phyloP scores from a whole-genome alignment of 2,888 invertebrate species.

The Erannis defoliaria region DNA sequence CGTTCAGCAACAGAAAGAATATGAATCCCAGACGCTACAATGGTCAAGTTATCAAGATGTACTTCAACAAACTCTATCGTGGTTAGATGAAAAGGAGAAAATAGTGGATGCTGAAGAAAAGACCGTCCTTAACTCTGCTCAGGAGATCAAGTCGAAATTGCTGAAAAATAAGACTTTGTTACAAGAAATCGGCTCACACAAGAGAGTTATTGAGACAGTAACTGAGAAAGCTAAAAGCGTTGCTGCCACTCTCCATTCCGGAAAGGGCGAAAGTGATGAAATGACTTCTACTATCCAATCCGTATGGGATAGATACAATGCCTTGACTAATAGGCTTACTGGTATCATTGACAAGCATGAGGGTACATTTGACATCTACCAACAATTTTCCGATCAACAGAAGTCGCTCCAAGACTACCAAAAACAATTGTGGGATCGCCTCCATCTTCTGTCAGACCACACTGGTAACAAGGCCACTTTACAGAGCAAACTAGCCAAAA shows the following conservation, averaged over 20 bases:
- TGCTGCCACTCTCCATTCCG: slow-evolving; percentile 85
- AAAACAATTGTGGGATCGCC: slow-evolving; percentile 95
- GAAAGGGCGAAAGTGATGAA: slow-evolving; percentile 86
- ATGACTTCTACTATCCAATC: slow-evolving; percentile 90
- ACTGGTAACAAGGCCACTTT: slow-evolving; percentile 95
- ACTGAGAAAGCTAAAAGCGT: slow-evolving; percentile 94
- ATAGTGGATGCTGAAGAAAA: slow-evolving; percentile 90
- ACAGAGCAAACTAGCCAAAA: slow-evolving; percentile 92
- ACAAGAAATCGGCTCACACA: slow-evolving; percentile 96
- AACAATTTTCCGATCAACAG: slow-evolving; percentile 94
- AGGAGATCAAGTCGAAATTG: slow-evolving; percentile 94
- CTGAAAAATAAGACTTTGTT: slow-evolving; percentile 94
- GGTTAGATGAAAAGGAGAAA: slow-evolving; percentile 95
- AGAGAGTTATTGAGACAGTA: slow-evolving; percentile 95
- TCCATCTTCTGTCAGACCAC: slow-evolving; percentile 93
- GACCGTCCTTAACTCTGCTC: slow-evolving; percentile 91
- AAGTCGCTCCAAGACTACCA: slow-evolving; percentile 96
- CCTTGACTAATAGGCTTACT: slow-evolving; percentile 89
- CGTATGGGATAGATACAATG: slow-evolving; percentile 92
- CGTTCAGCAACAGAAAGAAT: slow-evolving; percentile 93
- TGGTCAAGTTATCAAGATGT: slow-evolving; percentile 95
- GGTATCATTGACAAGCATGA: slow-evolving; percentile 91
- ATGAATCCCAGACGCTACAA: slow-evolving; percentile 93
- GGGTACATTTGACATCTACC: slow-evolving; percentile 92
- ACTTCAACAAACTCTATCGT: slow-evolving; percentile 92